These are phyloP conservation scores for Mesitornis unicolor DNA, from an alignment of 2,113 vertebrate species.

Conservation along the genomic window DNA sequence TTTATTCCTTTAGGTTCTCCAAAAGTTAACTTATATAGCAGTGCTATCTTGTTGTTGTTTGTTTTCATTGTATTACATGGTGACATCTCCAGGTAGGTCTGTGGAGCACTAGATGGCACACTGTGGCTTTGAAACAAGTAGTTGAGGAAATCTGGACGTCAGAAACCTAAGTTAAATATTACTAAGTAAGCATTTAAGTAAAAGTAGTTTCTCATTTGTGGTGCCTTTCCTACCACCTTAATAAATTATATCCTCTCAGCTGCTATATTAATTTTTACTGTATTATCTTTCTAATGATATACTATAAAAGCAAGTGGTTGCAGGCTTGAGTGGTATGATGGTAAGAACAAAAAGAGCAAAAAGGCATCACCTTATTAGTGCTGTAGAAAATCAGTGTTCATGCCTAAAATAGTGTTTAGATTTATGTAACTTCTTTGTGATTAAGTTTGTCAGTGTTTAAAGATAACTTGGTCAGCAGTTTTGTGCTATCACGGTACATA, in stretches of 20 bases:
- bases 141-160: not conserved
- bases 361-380: not conserved
- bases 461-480: not conserved
- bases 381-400: rapidly evolving
- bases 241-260: not conserved
- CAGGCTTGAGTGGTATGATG: not conserved
- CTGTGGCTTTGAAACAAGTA: slow-evolving; percentile 27
- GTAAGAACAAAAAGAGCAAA: not conserved
- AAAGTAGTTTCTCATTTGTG: not conserved
- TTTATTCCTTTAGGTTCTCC: not conserved
- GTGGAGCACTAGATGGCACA: slow-evolving; percentile 71
- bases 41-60: not conserved
- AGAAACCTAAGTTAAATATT: not conserved
- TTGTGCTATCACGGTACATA: rapidly evolving
- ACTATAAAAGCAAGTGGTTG: not conserved
- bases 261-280: not conserved
- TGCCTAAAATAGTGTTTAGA: not conserved
- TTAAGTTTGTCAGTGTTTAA: not conserved
- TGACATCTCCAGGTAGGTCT: not conserved
- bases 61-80: not conserved
- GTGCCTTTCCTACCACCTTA: not conserved
- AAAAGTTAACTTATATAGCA: not conserved
- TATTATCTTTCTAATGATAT: not conserved
- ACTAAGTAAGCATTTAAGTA: not conserved
- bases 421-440: not conserved